Evolutionary conservation across 2,113 vertebrate genomes (phyloP).

Genomic region (Riparia riparia): DNA sequence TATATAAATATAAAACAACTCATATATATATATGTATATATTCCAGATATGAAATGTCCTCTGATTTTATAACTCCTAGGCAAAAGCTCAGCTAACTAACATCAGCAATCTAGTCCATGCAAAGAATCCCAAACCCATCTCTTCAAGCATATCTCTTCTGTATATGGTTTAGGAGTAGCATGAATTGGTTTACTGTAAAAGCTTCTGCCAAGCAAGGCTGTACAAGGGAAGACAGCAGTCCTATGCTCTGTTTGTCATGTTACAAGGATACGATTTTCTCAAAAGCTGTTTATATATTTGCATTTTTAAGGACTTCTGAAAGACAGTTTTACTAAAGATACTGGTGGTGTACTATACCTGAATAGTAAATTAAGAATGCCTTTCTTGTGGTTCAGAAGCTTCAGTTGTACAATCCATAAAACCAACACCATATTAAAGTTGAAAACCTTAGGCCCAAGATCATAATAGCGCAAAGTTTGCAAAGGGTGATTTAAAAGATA

Average conservation of each 20-base stretch:
- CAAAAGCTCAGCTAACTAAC: neutral
- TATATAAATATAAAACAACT: neutral
- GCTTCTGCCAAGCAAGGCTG: neutral
- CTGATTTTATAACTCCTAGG: neutral
- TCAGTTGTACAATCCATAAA: neutral
- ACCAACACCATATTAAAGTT: neutral
- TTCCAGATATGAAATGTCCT: neutral
- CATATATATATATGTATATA: neutral
- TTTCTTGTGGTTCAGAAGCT: neutral
- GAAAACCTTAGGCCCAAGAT: neutral
- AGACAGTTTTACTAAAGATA: neutral
- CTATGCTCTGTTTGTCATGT: neutral
- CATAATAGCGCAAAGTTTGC: neutral
- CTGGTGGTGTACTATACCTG: neutral
- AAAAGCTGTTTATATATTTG: neutral
- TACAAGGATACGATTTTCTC: neutral
- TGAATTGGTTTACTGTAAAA: neutral
- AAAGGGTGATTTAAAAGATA: neutral
- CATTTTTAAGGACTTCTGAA: neutral
- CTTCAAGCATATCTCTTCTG: neutral
- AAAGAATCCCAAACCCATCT: neutral
- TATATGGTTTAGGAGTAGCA: neutral
- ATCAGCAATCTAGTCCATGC: neutral
- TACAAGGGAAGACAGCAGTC: rapidly evolving
- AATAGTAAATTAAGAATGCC: neutral